Conservation (phyloP, 1,140 invertebrate species). For the Aphidius ervi region DNA sequence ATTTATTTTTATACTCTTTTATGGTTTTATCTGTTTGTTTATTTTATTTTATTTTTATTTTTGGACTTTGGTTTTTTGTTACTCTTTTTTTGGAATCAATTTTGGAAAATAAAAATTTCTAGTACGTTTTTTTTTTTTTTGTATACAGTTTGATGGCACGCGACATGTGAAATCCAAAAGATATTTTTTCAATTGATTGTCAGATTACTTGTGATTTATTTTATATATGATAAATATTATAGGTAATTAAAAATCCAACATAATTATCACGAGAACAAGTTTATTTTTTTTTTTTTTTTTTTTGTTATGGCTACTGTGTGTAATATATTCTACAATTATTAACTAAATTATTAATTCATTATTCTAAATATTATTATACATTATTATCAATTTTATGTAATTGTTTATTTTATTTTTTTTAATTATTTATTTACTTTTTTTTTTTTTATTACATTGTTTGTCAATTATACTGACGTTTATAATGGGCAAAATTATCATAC, state of each 20-base stretch:
- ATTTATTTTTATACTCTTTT: conserved; percentile 12
- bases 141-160: conserved; percentile 12
- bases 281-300: conserved; percentile 50
- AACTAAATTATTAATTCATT: conserved; percentile 8
- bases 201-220: too few relatives aligned
- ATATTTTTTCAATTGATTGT: too few relatives aligned
- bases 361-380: conserved; percentile 10
- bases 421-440: conserved; percentile 13
- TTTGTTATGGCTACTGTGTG: conserved; percentile 35
- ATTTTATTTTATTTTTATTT: not conserved
- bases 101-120: conserved; percentile 11
- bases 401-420: conserved; percentile 16
- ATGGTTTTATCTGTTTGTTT: not conserved
- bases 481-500: conserved; percentile 8
- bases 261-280: conserved; percentile 48
- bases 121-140: conserved; percentile 15
- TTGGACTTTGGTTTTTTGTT: conserved; percentile 8
- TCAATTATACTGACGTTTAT: conserved; percentile 10
- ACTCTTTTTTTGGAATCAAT: not conserved
- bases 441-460: conserved; percentile 16
- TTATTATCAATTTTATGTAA: conserved; percentile 18
- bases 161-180: not conserved
- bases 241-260: not conserved
- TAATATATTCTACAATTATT: conserved; percentile 6
- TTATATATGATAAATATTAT: too few relatives aligned